Base-by-base conservation (phyloP, 2,888 invertebrate genomes). In the Drymonia ruficornis region DNA sequence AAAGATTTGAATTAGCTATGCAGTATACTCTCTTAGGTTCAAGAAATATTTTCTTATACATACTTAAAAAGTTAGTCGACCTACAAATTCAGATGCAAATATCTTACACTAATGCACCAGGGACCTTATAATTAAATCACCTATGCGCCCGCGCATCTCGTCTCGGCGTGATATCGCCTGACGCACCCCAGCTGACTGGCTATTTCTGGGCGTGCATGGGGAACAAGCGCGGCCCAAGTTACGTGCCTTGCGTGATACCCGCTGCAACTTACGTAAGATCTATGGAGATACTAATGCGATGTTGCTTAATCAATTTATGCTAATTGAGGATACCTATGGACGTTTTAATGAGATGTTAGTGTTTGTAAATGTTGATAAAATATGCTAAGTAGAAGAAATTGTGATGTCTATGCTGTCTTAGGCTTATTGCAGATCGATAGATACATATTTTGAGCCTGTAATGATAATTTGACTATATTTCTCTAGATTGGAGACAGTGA, bases 111-210 rank as follows among this genome's bases (percentile, higher is more conserved):
- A 23, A 12, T 43, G 16, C 7, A 40, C 9, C 9, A 16, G 19
- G 29, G 29, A 46, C 29, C 29, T 29, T 46, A 29, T 8, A 29
- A 46, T 46, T 46, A 16, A 15, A 28, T 34, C 16, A 31, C 31
- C 29, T 29, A 34, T 47, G 31, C 45, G 28, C 34, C 11, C 18
- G 47, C 47, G 34, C 34, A 18, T 47, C 47, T 16, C 72, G 67
- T 68, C 66, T 59, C 72, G 67, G 70, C 76, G 74, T 77, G 79
- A 81, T 81, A 80, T 74, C 81, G 76, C 66, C 69, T 81, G 87
- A 86, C 74, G 84, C 86, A 85, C 88, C 87, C 88, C 89, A 89
- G 86, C 89, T 86, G 90, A 87, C 83, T 83, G 69, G 81, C 84
- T 89, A 90, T 90, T 88, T 88, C 78, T 80, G 83, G 83, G 74